These are phyloP conservation scores for Ephialtes manifestator DNA, from an alignment of 2,888 invertebrate genomes.

Conservation along the genomic window DNA sequence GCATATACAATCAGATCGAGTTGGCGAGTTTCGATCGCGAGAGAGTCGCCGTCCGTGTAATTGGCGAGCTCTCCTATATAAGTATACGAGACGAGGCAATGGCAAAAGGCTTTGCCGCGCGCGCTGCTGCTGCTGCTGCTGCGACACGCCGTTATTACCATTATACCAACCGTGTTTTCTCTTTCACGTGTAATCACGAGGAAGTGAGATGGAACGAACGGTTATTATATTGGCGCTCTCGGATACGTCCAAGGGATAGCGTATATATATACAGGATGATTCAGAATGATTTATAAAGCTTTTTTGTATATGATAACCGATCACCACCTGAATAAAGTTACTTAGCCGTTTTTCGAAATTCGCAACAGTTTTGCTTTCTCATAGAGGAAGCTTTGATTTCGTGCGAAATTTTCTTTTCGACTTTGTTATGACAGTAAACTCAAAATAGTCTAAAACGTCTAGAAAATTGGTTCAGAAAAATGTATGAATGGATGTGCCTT, in stretches of 20 bases:
- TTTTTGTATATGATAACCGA: too few species aligned
- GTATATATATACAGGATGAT: not conserved
- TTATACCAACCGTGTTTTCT: slow-evolving; percentile 67
- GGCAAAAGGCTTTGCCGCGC: slow-evolving; percentile 40
- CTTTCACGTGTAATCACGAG: slow-evolving; percentile 67
- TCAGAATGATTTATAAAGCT: too few species aligned
- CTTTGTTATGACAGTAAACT: too few species aligned
- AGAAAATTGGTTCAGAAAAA: too few species aligned
- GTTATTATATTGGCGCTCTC: slow-evolving; percentile 59
- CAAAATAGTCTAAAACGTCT: too few species aligned
- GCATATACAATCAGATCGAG: slow-evolving; percentile 35
- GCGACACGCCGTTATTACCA: slow-evolving; percentile 62
- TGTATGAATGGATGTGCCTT: too few species aligned
- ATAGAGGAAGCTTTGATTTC: too few species aligned
- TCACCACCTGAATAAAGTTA: too few species aligned
- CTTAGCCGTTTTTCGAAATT: too few species aligned
- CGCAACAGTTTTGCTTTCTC: too few species aligned
- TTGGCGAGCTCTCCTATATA: slow-evolving; percentile 38
- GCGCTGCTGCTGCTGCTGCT: not conserved
- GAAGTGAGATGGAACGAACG: slow-evolving; percentile 48
- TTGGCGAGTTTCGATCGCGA: slow-evolving; percentile 42
- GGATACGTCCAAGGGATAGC: slow-evolving; percentile 32
- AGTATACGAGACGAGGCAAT: slow-evolving; percentile 24
- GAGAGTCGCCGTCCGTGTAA: slow-evolving; percentile 36
- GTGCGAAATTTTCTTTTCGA: too few species aligned